Evolutionary conservation across 2,888 invertebrate genomes (phyloP), one percentile per base, ranked within the genome.

Genomic region (Hipparchia sbordonii): DNA sequence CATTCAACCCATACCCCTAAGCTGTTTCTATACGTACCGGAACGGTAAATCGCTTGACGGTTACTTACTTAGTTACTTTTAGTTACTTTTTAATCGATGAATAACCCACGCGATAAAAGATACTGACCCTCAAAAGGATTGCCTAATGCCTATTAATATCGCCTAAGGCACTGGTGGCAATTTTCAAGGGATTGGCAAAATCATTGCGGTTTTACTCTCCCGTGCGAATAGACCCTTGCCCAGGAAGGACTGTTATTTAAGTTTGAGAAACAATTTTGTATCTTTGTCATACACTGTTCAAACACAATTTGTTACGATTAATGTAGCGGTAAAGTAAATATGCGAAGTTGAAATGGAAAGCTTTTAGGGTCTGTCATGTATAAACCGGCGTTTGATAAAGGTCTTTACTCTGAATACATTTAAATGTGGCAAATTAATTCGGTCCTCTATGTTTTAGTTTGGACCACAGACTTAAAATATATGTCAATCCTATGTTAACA

Each of bases 261-360:
- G 48, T 48, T 48, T 60, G 13, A 1, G 52, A 51, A 61, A 60
- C 54, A 66, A 65, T 65, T 52, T 54, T 48, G 61, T 62, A 67
- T 57, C 72, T 67, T 62, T 61, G 33, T 73, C 59, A 70, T 70
- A 63, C 67, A 70, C 67, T 12, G 67, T 56, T 62, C 59, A 70
- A 72, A 67, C 67, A 74, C 59, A 74, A 72, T 70, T 74, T 63
- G 70, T 74, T 54, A 70, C 70, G 70, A 74, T 72, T 72, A 68
- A 72, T 70, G 67, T 63, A 66, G 52, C 70, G 63, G 67, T 9
- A 70, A 72, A 51, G 74, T 72, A 74, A 70, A 74, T 69, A 74
- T 67, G 52, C 57, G 59, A 45, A 69, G 69, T 59, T 68, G 52
- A 70, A 74, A 72, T 72, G 51, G 23, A 63, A 72, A 68, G 65